A percentile compares a stretch with the other conserved stretches of the same genome.
Evolutionary conservation across 2,797 vertebrate species (phyloP).

Genomic region (Syndactyla subalaris): DNA sequence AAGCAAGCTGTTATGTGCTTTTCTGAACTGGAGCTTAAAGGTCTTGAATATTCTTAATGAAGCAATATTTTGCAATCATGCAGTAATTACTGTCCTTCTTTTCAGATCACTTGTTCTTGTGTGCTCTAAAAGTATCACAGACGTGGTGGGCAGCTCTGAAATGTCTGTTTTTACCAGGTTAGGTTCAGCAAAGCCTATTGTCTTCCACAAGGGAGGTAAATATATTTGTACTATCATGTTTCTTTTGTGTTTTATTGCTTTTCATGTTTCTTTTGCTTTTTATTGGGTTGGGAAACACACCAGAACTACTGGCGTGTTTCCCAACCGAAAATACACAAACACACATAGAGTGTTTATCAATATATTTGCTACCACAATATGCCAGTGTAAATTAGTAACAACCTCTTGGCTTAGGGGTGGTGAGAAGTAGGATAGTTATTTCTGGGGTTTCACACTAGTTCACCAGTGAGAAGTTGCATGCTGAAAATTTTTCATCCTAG

Average conservation of each 20-base stretch:
- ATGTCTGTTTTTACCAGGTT: constrained; percentile 58
- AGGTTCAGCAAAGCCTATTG: constrained; percentile 43
- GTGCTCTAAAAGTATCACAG: constrained; percentile 65
- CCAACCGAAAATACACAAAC: neutral
- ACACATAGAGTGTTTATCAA: neutral
- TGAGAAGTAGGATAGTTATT: neutral
- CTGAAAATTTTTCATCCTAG: neutral
- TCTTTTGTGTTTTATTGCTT: neutral
- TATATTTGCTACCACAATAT: neutral
- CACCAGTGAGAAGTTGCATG: neutral
- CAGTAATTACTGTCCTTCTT: neutral
- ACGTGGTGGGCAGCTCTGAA: constrained; percentile 8
- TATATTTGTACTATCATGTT: neutral
- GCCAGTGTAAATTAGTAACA: neutral
- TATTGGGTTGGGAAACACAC: neutral
- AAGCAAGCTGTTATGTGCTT: neutral
- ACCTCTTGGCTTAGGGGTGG: neutral
- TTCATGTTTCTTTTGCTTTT: neutral
- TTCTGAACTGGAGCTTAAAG: neutral
- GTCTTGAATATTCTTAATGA: neutral
- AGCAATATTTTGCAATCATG: neutral
- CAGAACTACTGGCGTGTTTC: neutral
- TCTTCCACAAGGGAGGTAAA: constrained; percentile 47
- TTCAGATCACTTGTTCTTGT: constrained; percentile 70
- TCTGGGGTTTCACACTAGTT: neutral